A percentile compares a stretch with the other conserved stretches of the same genome.
Evolutionary conservation across 2,797 vertebrate species (phyloP).

Genomic region (Sebastes variabilis): DNA sequence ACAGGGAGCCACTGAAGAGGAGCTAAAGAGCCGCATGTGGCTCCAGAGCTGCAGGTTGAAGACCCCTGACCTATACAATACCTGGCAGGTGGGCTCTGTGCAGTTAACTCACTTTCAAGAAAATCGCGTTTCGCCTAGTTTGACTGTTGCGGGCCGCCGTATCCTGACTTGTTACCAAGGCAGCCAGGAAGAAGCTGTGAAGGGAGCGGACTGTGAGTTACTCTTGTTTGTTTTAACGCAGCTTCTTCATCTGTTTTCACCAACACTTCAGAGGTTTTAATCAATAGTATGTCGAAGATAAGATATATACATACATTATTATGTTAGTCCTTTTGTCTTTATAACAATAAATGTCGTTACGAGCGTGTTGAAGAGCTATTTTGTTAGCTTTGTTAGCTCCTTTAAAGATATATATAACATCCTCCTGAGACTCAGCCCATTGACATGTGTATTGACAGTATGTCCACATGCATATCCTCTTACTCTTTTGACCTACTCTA

Average conservation of each 20-base stretch:
- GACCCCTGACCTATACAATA: too few species aligned
- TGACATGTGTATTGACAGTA: too few species aligned
- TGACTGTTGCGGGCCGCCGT: constrained; percentile 61
- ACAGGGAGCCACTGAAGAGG: too few species aligned
- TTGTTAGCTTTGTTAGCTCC: not conserved
- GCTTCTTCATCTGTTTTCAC: not conserved
- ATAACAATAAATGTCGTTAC: not conserved
- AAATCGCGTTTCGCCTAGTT: not conserved
- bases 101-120: fast-evolving
- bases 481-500: too few species aligned
- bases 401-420: too few species aligned
- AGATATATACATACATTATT: not conserved
- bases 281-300: not conserved
- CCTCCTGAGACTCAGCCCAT: too few species aligned
- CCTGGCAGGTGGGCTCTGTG: too few species aligned
- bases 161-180: constrained; percentile 75
- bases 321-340: not conserved
- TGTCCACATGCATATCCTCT: too few species aligned
- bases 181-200: constrained; percentile 75
- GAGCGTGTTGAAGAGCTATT: not conserved
- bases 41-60: fast-evolving
- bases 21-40: too few species aligned
- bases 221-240: constrained; percentile 23
- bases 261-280: not conserved
- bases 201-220: constrained; percentile 48